Percentiles rank a stretch among this genome's conserved stretches.
Conservation (phyloP, 92 coral and sea anemone species). For the Porites divaricata region DNA sequence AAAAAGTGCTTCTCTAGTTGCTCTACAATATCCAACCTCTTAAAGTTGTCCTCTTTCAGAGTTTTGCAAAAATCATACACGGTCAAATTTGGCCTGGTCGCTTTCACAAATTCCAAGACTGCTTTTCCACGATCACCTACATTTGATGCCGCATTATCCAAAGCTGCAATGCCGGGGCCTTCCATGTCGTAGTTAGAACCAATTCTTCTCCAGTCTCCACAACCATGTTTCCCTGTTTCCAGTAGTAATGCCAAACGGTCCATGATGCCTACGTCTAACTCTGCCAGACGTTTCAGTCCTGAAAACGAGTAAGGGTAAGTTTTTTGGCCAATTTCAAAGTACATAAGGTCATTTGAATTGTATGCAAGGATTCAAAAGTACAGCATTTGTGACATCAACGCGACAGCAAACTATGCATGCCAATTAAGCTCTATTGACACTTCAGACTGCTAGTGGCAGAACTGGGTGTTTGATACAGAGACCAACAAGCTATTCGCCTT, state of each 20-base stretch:
- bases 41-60: not conserved
- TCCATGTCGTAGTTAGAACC: not conserved
- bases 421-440: no score
- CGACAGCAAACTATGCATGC: no score
- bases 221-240: not conserved
- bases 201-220: not conserved
- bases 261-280: not conserved
- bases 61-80: conserved; percentile 21
- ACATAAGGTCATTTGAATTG: no score
- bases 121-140: not conserved
- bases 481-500: no score
- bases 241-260: not conserved
- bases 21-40: conserved; percentile 7
- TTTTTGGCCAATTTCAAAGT: no score
- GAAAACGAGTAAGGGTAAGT: not conserved
- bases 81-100: not conserved
- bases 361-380: no score
- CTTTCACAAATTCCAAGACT: not conserved
- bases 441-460: no score
- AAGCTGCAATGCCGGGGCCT: not conserved
- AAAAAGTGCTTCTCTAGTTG: not conserved
- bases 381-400: no score
- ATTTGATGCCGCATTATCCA: not conserved
- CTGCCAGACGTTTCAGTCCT: not conserved
- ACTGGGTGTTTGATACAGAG: no score